Evolutionary conservation across 1,140 invertebrate species (phyloP), one percentile per base, ranked within the genome.

Genomic region (Pogonus chalceus): DNA sequence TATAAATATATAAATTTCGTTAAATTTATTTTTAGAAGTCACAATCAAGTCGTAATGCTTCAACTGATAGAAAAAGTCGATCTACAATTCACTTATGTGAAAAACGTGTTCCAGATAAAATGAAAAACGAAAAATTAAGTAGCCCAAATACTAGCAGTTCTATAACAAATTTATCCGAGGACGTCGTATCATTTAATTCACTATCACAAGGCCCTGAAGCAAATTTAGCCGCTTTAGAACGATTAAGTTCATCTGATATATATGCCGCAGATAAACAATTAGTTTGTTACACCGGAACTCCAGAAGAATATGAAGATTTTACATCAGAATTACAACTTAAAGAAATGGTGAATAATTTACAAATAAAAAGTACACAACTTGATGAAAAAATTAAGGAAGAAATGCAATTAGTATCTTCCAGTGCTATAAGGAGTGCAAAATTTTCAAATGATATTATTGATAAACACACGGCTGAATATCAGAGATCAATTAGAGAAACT

Each of bases 401-500:
- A 37, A 35, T 68, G 22, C 58, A 60, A 20, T 35, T 70, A 58
- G 74, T 71, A 35, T 76, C 73, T 57, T 71, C 71, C 53, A 69
- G 73, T 23, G 72, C 76, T 1, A 66, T 76, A 16, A 65, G 67
- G 54, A 71, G 73, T 35, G 72, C 76, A 35, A 73, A 76, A 55
- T 72, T 68, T 46, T 75, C 72, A 53, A 71, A 61, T 50, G 69
- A 71, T 63, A 65, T 72, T 16, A 71, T 77, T 7, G 71, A 77
- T 47, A 65, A 59, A 31, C 75, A 78, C 35, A 68, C 72, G 58
- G 68, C 70, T 58, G 66, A 69, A 43, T 70, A 75, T 23, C 66
- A 67, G 52, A 60, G 62, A 16, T 68, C 68, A 0, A 69, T 69
- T 64, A 61, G 62, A 46, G 71, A 72, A 23, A 71, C 70, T 2